Evolutionary conservation across 2,113 vertebrate species (phyloP).

Genomic region (Lynx canadensis): DNA sequence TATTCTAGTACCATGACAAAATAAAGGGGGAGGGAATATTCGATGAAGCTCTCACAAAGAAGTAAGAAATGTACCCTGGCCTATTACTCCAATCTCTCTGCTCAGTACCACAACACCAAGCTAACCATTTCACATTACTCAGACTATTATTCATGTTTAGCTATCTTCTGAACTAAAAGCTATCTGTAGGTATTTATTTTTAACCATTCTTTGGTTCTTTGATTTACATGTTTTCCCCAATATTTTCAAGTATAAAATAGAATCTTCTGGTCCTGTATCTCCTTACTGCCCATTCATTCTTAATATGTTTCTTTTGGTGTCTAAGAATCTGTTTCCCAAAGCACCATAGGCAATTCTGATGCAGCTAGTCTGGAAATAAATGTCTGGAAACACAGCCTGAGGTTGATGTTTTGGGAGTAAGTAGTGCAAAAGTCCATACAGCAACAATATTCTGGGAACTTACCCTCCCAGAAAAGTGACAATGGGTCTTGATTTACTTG

Average conservation of each 20-base stretch:
- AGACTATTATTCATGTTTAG: neutral
- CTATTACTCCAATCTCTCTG: neutral
- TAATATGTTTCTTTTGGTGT: neutral
- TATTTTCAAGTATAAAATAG: neutral
- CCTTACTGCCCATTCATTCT: neutral
- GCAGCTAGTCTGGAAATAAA: neutral
- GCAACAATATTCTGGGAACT: neutral
- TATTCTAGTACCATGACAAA: neutral
- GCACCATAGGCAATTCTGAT: neutral
- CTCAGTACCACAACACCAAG: neutral
- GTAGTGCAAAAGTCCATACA: accelerated
- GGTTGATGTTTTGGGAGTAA: neutral
- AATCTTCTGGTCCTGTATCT: neutral
- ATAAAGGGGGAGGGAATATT: neutral
- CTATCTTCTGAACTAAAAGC: neutral
- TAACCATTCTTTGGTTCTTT: neutral
- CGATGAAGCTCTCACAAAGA: neutral
- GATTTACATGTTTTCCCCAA: neutral
- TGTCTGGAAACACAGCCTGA: neutral
- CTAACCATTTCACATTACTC: neutral
- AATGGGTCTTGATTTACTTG: neutral
- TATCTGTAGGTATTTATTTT: neutral
- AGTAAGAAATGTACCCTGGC: neutral
- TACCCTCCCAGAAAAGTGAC: neutral
- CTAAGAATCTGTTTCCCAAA: neutral